Evolutionary conservation across 2,113 vertebrate genomes (phyloP).

Genomic region (Alosa alosa): DNA sequence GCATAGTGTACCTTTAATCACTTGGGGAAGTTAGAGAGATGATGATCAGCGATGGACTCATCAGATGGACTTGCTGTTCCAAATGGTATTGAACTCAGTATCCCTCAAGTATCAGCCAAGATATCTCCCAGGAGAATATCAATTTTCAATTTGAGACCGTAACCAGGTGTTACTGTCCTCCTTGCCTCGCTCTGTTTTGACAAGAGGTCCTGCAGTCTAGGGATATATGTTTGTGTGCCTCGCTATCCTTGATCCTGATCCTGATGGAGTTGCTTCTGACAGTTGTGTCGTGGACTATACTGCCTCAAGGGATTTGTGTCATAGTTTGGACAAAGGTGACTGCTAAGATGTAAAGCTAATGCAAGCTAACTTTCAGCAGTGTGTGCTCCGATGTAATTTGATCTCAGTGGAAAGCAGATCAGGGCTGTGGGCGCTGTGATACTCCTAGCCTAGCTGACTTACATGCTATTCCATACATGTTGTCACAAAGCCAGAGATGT

Average conservation of each 20-base stretch:
- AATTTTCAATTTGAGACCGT: too few relatives aligned
- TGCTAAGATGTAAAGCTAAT: neutral
- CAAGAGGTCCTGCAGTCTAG: neutral
- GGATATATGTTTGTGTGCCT: neutral
- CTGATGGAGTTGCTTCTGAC: neutral
- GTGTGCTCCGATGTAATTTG: neutral
- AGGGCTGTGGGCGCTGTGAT: neutral
- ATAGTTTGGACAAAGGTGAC: neutral
- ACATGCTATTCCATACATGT: neutral
- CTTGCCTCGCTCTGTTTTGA: neutral
- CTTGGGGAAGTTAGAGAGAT: too few relatives aligned
- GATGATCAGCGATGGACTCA: neutral
- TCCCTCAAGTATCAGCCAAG: neutral
- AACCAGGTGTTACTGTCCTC: neutral
- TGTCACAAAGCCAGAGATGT: neutral
- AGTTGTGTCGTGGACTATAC: neutral
- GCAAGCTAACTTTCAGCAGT: neutral
- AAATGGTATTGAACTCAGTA: neutral
- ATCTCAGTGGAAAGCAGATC: neutral
- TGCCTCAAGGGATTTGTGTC: conserved; percentile 8
- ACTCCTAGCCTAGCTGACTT: neutral
- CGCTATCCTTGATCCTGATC: neutral
- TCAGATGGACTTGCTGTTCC: neutral
- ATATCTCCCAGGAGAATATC: neutral
- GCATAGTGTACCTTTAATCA: too few relatives aligned